Evolutionary conservation across 2,113 vertebrate genomes (phyloP), one percentile per base, ranked within the genome.

Genomic region (Coryphaenoides rupestris): DNA sequence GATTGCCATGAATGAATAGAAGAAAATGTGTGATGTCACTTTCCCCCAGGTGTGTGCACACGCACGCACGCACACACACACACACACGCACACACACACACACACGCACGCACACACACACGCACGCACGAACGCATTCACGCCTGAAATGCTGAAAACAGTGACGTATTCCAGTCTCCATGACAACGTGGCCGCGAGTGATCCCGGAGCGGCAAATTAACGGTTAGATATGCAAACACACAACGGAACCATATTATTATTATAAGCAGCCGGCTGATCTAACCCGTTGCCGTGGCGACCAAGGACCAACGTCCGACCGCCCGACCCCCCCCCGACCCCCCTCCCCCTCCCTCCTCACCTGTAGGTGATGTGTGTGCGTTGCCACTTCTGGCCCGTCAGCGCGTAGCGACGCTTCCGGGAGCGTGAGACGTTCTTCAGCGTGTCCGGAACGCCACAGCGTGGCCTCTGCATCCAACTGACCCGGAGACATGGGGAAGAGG

Each of bases 341-440:
- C n/a, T n/a, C n/a, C n/a, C n/a, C n/a, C n/a, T n/a, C n/a, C n/a
- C n/a, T n/a, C 33, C 82, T 84, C 91, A 98, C 97, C 95, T 99
- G 93, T 99, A 99, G 69, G 97, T 98, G 92, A 99, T 98, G 90
- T 98, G 94, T 33, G 94, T 93, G 74, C 98, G 95, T 65, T 99
- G 96, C 97, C 97, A 98, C 86, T 94, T 98, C 87, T 99, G 96
- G 72, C 97, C 97, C 1, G 97, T 99, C 78, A 98, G 86, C 0
- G 97, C 96, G 0, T 98, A 99, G 68, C 97, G 91, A 67, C 95
- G 93, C 62, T 92, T 92, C 62, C 95, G 91, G 69, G 94, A 93
- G 81, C 90, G 93, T 65, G 92, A 92, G 50, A 57, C 88, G 7
- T 91, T 91, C 83, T 92, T 90, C 14, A 90, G 83, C 78, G 93